Conservation (phyloP, 2,888 invertebrate species). For the Papilio elwesi region DNA sequence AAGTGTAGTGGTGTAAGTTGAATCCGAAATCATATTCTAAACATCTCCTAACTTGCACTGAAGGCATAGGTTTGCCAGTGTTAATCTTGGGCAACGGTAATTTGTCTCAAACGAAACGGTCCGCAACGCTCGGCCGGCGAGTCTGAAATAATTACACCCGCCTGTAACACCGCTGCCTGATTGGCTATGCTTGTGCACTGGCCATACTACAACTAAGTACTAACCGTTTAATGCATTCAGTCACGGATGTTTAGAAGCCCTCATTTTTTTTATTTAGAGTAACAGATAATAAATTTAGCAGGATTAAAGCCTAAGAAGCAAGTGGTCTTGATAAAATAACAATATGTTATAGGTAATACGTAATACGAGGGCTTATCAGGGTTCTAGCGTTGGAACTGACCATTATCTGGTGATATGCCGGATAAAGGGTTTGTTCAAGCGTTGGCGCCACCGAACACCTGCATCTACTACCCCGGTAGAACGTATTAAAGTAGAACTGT, state of each 20-base stretch:
- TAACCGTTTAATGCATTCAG: slow-evolving; percentile 23
- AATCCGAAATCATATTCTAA: background rate
- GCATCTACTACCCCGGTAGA: too few species aligned
- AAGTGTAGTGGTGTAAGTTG: too few species aligned
- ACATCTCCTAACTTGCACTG: slow-evolving; percentile 36
- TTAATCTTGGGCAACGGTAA: slow-evolving; percentile 57
- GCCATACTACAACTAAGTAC: slow-evolving; percentile 12
- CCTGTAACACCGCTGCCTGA: slow-evolving; percentile 34
- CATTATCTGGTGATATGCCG: too few species aligned
- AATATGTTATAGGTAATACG: too few species aligned
- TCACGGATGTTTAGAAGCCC: slow-evolving; percentile 24
- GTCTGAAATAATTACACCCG: slow-evolving; percentile 48
- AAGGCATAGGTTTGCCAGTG: slow-evolving; percentile 22
- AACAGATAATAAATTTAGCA: background rate
- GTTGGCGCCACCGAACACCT: too few species aligned
- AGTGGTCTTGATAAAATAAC: background rate
- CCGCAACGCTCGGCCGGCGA: slow-evolving; percentile 60
- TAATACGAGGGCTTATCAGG: too few species aligned
- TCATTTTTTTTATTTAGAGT: background rate
- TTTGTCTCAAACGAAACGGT: slow-evolving; percentile 56
- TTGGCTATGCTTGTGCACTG: slow-evolving; percentile 31
- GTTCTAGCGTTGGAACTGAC: too few species aligned
- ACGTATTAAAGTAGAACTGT: too few species aligned
- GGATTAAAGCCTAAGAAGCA: background rate
- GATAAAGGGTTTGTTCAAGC: too few species aligned